Evolutionary conservation across 2,888 invertebrate species (phyloP).

Genomic region (Athalia cordata): DNA sequence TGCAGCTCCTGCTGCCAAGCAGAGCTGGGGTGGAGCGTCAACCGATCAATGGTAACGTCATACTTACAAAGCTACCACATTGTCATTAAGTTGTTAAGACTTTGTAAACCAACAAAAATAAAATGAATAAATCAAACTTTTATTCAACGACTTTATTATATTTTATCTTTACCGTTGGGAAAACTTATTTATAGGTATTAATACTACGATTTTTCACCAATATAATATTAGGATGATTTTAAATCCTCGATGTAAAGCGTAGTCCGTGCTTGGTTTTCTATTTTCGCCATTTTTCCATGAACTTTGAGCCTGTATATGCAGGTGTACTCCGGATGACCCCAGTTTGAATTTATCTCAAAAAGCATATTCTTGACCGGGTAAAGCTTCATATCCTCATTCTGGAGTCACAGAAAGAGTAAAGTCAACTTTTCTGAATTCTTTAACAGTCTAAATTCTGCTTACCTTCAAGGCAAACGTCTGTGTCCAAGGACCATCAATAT

Average conservation of each 20-base stretch:
- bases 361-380: conserved; percentile 58
- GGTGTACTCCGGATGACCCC: conserved; percentile 63
- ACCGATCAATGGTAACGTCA: conserved; percentile 72
- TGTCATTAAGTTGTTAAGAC: conserved; percentile 8
- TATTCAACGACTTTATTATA: neutral
- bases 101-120: conserved; percentile 31
- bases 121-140: conserved; percentile 16
- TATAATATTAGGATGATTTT: neutral
- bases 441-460: conserved; percentile 22
- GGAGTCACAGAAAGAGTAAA: conserved; percentile 36
- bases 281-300: conserved; percentile 58
- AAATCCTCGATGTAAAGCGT: neutral
- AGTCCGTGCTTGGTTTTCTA: neutral
- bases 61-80: conserved; percentile 12
- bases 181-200: neutral
- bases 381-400: conserved; percentile 55
- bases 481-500: conserved; percentile 57
- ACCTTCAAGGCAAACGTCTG: conserved; percentile 61
- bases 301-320: conserved; percentile 66
- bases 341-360: conserved; percentile 63
- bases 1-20: conserved; percentile 67
- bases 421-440: neutral
- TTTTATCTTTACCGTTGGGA: too few species aligned
- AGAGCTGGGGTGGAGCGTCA: conserved; percentile 79
- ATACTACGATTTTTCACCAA: neutral